Evolutionary conservation across 2,888 invertebrate species (phyloP).

Genomic region (Oligia fasciuncula): DNA sequence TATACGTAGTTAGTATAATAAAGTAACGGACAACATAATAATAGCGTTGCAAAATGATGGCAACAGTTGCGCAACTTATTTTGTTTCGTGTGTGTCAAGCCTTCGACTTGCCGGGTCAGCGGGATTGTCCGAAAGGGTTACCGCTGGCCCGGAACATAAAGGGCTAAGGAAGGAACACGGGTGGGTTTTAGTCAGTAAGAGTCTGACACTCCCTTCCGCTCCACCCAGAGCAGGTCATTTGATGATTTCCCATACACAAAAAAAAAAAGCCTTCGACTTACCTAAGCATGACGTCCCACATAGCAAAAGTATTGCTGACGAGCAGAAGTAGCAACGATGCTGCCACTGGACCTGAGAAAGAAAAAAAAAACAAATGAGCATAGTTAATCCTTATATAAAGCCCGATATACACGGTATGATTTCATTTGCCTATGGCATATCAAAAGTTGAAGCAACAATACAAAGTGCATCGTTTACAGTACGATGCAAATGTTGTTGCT

Average conservation of each 20-base stretch:
- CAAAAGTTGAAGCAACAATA: neutral
- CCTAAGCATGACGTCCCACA: conserved; percentile 67
- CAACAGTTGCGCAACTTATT: neutral
- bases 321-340: conserved; percentile 76
- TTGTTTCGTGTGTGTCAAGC: neutral
- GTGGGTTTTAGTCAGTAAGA: too few relatives aligned
- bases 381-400: neutral
- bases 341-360: conserved; percentile 75
- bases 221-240: too few relatives aligned
- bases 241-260: too few relatives aligned
- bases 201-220: too few relatives aligned
- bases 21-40: neutral
- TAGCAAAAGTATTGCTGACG: conserved; percentile 69
- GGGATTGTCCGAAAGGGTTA: too few relatives aligned
- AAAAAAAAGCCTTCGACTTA: conserved; percentile 12
- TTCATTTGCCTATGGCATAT: neutral
- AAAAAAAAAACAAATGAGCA: conserved; percentile 67
- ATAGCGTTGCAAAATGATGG: neutral
- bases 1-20: too few relatives aligned
- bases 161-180: too few relatives aligned
- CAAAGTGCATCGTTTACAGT: neutral
- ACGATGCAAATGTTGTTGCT: neutral
- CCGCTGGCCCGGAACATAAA: too few relatives aligned
- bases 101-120: neutral
- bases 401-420: neutral